A percentile compares a stretch with the other conserved stretches of the same genome.
phyloP scores from a whole-genome alignment of 2,797 vertebrate species.

The Falco naumanni region DNA sequence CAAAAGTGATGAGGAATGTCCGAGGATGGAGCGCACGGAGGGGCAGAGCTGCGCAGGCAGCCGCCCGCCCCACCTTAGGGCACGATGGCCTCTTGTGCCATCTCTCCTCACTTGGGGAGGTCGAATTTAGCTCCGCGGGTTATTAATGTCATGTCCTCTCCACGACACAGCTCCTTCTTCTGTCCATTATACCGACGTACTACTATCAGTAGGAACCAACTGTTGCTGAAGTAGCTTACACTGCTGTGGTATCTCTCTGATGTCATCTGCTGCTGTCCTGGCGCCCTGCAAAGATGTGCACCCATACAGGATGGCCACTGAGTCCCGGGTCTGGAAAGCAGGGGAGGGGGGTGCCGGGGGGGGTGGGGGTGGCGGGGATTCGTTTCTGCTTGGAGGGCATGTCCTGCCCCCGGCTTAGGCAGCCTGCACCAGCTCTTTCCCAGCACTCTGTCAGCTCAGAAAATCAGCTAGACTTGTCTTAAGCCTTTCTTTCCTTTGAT shows the following conservation, averaged over 20 bases:
- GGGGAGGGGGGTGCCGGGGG: background rate
- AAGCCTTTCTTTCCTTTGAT: background rate
- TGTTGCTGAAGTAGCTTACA: accelerated
- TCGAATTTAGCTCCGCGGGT: background rate
- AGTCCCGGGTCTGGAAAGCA: background rate
- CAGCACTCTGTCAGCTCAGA: background rate
- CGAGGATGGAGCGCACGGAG: accelerated
- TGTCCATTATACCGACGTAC: accelerated
- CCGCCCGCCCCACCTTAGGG: accelerated
- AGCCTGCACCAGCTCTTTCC: background rate
- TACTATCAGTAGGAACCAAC: background rate
- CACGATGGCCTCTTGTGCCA: accelerated
- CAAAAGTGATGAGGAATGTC: too few relatives aligned
- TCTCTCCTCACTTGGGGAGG: background rate
- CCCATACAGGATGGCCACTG: accelerated
- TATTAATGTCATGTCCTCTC: background rate
- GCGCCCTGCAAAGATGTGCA: accelerated
- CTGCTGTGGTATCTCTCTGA: accelerated
- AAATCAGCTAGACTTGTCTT: background rate
- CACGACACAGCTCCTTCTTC: background rate
- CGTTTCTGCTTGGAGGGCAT: background rate
- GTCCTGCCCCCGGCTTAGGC: accelerated
- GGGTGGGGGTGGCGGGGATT: too few relatives aligned
- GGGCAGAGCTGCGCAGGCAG: background rate
- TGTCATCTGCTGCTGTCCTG: accelerated